Conservation (phyloP, 2,888 invertebrate genomes). For the Caradrina clavipalpis region DNA sequence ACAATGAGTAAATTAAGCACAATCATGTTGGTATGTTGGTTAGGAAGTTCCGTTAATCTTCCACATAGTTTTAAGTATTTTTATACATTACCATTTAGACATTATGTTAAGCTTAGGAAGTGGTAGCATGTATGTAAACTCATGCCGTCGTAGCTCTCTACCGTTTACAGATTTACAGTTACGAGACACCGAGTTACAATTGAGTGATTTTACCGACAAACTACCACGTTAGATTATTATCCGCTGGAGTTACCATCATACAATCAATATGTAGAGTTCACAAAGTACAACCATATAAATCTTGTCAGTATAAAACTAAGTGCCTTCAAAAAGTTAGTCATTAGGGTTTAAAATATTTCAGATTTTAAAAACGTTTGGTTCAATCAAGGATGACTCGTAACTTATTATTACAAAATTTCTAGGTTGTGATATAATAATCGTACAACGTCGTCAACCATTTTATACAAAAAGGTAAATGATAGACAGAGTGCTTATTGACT, state of each 20-base stretch:
- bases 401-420: constrained; percentile 77
- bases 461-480: constrained; percentile 34
- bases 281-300: constrained; percentile 87
- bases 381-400: constrained; percentile 66
- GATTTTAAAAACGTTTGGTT: constrained; percentile 72
- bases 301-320: constrained; percentile 89
- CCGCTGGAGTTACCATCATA: constrained; percentile 89
- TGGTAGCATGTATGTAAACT: constrained; percentile 74
- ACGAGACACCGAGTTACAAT: constrained; percentile 61
- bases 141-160: constrained; percentile 63
- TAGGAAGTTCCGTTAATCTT: constrained; percentile 83
- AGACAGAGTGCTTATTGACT: constrained; percentile 43
- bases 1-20: constrained; percentile 69
- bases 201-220: constrained; percentile 77
- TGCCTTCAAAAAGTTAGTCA: constrained; percentile 90
- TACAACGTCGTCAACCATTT: constrained; percentile 55
- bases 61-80: constrained; percentile 86
- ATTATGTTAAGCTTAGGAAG: constrained; percentile 80
- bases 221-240: constrained; percentile 79
- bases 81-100: constrained; percentile 90
- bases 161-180: constrained; percentile 24
- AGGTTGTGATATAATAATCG: constrained; percentile 79
- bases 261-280: constrained; percentile 88
- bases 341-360: constrained; percentile 86
- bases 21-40: constrained; percentile 71